Conservation (phyloP, 2,888 invertebrate genomes). For the Camponotus fellah region DNA sequence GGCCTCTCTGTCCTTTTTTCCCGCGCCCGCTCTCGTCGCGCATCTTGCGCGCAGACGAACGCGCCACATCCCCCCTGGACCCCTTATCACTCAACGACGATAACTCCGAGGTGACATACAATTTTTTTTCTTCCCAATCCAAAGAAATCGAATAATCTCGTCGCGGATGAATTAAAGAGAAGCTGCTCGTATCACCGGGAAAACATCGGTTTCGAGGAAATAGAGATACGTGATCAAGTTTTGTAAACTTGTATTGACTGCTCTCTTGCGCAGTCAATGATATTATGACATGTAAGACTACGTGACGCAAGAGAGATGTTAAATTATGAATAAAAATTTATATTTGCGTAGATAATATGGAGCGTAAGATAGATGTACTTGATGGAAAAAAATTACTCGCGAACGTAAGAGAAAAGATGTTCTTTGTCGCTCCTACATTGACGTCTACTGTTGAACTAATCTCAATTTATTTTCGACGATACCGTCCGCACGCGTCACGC, state of each 20-base stretch:
- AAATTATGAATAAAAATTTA: background rate
- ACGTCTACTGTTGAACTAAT: conserved; percentile 1
- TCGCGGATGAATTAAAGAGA: conserved; percentile 11
- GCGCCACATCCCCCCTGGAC: background rate
- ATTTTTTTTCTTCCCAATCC: conserved; percentile 42
- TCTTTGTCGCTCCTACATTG: background rate
- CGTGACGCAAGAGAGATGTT: background rate
- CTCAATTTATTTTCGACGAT: conserved; percentile 31
- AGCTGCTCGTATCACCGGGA: background rate
- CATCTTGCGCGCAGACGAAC: conserved; percentile 21
- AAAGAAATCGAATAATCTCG: conserved; percentile 10
- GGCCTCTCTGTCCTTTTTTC: conserved; percentile 26
- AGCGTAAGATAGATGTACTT: background rate
- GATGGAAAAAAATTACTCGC: background rate
- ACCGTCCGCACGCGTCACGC: background rate
- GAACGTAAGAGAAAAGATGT: background rate
- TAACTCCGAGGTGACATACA: background rate
- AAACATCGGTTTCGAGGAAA: background rate
- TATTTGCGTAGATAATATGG: background rate
- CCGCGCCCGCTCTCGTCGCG: conserved; percentile 15
- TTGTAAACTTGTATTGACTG: background rate
- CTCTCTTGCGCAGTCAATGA: background rate
- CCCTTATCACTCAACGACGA: background rate
- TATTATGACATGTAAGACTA: background rate
- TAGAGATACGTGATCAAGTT: background rate